These are phyloP conservation scores for Triplophysa yarkandensis DNA, from an alignment of 2,797 vertebrate species.

Conservation along the genomic window DNA sequence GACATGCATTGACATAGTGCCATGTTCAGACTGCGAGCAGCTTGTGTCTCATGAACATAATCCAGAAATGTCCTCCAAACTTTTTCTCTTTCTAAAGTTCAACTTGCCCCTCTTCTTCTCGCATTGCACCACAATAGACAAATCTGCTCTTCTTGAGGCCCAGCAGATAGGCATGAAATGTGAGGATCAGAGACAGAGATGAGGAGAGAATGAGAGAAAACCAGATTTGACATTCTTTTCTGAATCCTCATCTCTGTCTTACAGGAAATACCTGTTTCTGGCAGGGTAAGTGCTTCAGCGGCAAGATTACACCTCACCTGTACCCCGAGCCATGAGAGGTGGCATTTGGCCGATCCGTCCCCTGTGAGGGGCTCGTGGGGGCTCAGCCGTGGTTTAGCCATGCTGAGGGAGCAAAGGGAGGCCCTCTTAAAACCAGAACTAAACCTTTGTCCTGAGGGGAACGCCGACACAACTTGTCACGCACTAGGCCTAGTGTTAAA, in stretches of 20 bases:
- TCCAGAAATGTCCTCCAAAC: constrained; percentile 85
- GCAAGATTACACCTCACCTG: constrained; percentile 78
- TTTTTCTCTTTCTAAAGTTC: constrained; percentile 78
- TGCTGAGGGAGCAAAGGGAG: constrained; percentile 46
- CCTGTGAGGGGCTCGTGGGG: constrained; percentile 65
- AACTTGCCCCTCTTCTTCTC: constrained; percentile 75
- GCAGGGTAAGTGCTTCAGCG: constrained; percentile 68
- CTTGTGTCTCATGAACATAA: constrained; percentile 83
- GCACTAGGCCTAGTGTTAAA: constrained; percentile 13
- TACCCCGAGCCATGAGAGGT: constrained; percentile 75
- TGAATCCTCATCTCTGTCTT: constrained; percentile 77
- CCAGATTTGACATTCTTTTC: constrained; percentile 69
- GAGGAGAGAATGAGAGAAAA: constrained; percentile 58
- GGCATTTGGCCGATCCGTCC: constrained; percentile 76
- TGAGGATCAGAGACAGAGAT: constrained; percentile 62
- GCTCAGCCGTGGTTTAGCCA: constrained; percentile 76
- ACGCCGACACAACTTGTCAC: constrained; percentile 33
- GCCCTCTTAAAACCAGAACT: constrained; percentile 65
- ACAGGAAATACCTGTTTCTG: constrained; percentile 78
- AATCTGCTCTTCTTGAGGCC: constrained; percentile 71
- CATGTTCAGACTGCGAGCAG: constrained; percentile 85
- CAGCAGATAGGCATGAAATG: constrained; percentile 69
- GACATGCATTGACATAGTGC: constrained; percentile 82
- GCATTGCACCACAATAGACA: constrained; percentile 67
- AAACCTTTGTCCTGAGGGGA: constrained; percentile 73